phyloP scores from a whole-genome alignment of 2,113 vertebrate species.

The Ammodytes dubius region DNA sequence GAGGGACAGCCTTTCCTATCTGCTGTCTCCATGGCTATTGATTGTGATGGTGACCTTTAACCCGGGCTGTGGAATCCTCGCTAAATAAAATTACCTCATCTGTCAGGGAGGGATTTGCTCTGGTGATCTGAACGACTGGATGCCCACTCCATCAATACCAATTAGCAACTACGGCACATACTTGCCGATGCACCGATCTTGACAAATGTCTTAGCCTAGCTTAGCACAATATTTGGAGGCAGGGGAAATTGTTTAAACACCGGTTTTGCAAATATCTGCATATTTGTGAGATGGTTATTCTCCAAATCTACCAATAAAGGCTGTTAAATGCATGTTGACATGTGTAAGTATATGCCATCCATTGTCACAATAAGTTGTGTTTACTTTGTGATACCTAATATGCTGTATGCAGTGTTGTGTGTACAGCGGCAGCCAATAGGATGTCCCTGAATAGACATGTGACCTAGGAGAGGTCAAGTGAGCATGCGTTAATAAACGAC shows the following conservation, averaged over 20 bases:
- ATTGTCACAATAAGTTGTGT: too few species aligned
- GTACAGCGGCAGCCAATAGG: too few species aligned
- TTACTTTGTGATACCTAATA: too few species aligned
- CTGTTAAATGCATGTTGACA: too few species aligned
- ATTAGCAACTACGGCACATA: constrained; percentile 55
- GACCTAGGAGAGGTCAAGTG: too few species aligned
- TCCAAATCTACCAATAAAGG: too few species aligned
- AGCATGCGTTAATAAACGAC: too few species aligned
- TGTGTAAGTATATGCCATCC: too few species aligned
- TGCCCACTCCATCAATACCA: constrained; percentile 67
- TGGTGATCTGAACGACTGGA: constrained; percentile 62
- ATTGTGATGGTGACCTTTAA: constrained; percentile 69
- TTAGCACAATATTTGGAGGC: constrained; percentile 13
- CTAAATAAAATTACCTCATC: constrained; percentile 63
- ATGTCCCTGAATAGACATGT: too few species aligned
- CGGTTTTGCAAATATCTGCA: not conserved
- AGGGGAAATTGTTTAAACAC: not conserved
- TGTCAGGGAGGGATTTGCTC: constrained; percentile 68
- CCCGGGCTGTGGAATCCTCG: constrained; percentile 29
- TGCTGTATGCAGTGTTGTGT: too few species aligned
- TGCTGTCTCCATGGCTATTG: constrained; percentile 55
- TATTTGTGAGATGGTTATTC: too few species aligned
- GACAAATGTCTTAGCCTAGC: not conserved
- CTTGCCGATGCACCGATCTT: not conserved
- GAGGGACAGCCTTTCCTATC: constrained; percentile 15